Conservation (phyloP, 2,888 invertebrate genomes). For the Sinopyrophorus schimmeli region DNA sequence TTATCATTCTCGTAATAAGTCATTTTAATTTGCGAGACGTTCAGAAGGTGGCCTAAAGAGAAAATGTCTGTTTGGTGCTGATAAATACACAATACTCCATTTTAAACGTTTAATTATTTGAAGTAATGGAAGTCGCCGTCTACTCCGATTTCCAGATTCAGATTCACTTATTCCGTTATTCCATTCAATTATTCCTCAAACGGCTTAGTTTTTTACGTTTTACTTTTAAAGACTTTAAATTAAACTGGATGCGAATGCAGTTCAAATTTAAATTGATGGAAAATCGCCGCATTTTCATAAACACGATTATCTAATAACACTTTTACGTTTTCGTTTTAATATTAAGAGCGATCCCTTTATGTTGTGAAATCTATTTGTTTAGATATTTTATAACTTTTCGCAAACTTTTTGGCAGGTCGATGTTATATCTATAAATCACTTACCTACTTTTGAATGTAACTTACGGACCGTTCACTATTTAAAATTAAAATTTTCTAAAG, state of each 20-base stretch:
- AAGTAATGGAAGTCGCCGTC: slow-evolving; percentile 39
- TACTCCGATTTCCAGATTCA: slow-evolving; percentile 35
- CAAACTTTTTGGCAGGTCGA: slow-evolving; percentile 5
- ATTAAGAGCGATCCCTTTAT: too few relatives aligned
- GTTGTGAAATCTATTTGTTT: slow-evolving; percentile 9
- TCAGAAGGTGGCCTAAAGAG: slow-evolving; percentile 39
- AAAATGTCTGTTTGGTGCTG: slow-evolving; percentile 46
- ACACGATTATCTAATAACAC: too few relatives aligned
- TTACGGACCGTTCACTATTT: slow-evolving; percentile 9
- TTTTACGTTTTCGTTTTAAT: slow-evolving; percentile 1
- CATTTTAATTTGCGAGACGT: slow-evolving; percentile 44
- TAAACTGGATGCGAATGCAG: slow-evolving; percentile 18
- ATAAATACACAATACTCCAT: slow-evolving; percentile 47
- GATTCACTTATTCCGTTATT: slow-evolving; percentile 34
- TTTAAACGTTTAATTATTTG: slow-evolving; percentile 48
- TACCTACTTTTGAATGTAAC: slow-evolving; percentile 10
- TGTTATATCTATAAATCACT: slow-evolving; percentile 9
- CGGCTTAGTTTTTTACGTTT: slow-evolving; percentile 16
- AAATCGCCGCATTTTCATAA: neutral
- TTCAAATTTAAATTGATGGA: slow-evolving; percentile 10
- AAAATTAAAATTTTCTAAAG: slow-evolving; percentile 10
- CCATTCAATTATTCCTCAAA: slow-evolving; percentile 35
- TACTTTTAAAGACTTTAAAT: slow-evolving; percentile 16
- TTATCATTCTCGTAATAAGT: slow-evolving; percentile 40
- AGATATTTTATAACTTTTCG: slow-evolving; percentile 7